A percentile compares a stretch with the other conserved stretches of the same genome.
These are phyloP conservation scores for Selenia dentaria DNA, from an alignment of 2,888 invertebrate genomes.

Conservation along the genomic window DNA sequence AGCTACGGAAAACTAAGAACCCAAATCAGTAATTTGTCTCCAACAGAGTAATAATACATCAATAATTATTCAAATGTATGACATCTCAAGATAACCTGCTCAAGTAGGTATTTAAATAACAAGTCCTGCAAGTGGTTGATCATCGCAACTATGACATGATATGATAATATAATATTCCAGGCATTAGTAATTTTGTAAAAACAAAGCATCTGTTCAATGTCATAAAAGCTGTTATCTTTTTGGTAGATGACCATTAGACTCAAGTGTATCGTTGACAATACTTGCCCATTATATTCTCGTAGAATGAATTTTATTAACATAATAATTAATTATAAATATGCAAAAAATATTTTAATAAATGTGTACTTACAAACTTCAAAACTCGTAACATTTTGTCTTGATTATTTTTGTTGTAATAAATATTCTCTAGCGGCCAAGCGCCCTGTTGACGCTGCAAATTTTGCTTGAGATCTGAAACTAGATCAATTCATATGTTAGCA, in stretches of 20 bases:
- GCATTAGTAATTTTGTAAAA: slow-evolving; percentile 27
- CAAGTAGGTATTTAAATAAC: slow-evolving; percentile 6
- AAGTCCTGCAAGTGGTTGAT: slow-evolving; percentile 2
- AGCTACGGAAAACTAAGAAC: no score
- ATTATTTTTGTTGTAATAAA: slow-evolving; percentile 32
- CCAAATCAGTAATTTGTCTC: no score
- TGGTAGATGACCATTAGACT: slow-evolving; percentile 9
- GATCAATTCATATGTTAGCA: slow-evolving; percentile 41
- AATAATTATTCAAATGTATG: no score
- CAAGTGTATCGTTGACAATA: slow-evolving; percentile 4
- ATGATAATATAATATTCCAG: slow-evolving; percentile 34
- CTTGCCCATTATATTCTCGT: slow-evolving; percentile 5
- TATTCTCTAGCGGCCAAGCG: slow-evolving; percentile 34
- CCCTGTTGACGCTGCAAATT: slow-evolving; percentile 61
- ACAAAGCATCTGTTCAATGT: slow-evolving; percentile 11
- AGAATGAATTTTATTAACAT: slow-evolving; percentile 17
- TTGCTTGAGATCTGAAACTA: slow-evolving; percentile 71
- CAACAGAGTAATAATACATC: no score
- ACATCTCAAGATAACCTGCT: no score
- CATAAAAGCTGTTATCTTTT: slow-evolving; percentile 18
- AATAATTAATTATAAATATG: slow-evolving; percentile 5
- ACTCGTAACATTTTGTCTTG: slow-evolving; percentile 45
- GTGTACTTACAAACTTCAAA: slow-evolving; percentile 55
- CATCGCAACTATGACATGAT: slow-evolving; percentile 2
- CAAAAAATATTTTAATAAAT: slow-evolving; percentile 23